Evolutionary conservation across 1,140 invertebrate species (phyloP).

Genomic region (Zaprionus camerounensis): DNA sequence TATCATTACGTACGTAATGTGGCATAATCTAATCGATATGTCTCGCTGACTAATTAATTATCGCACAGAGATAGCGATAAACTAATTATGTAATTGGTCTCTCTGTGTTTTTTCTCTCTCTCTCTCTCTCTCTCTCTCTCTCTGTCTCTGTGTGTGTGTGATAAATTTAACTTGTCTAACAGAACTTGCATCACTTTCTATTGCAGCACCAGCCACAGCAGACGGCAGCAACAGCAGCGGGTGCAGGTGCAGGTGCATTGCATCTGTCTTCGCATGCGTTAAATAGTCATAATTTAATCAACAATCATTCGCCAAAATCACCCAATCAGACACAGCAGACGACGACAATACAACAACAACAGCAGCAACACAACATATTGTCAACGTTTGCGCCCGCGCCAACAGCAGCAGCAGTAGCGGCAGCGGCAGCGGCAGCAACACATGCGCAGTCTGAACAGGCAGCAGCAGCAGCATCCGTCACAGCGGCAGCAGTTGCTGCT

Average conservation of each 20-base stretch:
- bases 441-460: conserved; percentile 30
- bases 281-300: conserved; percentile 84
- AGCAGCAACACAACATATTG: conserved; percentile 46
- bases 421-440: conserved; percentile 37
- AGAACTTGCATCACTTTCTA: conserved; percentile 31
- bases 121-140: neutral
- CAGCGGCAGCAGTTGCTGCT: conserved; percentile 75
- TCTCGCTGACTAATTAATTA: conserved; percentile 5
- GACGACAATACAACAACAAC: conserved; percentile 49
- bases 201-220: conserved; percentile 66
- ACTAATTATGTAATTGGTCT: conserved; percentile 4
- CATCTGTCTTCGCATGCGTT: conserved; percentile 83
- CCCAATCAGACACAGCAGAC: conserved; percentile 76
- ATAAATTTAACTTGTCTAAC: conserved; percentile 5
- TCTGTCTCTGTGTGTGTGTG: neutral
- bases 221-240: conserved; percentile 54
- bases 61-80: neutral
- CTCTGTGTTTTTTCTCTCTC: neutral
- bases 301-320: conserved; percentile 84
- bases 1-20: neutral
- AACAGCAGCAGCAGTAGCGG: conserved; percentile 42
- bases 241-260: conserved; percentile 63
- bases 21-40: neutral
- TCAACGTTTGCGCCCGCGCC: conserved; percentile 72
- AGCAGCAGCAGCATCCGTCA: conserved; percentile 33